Conservation (phyloP, 2,888 invertebrate species). For the Artemia sinica region DNA sequence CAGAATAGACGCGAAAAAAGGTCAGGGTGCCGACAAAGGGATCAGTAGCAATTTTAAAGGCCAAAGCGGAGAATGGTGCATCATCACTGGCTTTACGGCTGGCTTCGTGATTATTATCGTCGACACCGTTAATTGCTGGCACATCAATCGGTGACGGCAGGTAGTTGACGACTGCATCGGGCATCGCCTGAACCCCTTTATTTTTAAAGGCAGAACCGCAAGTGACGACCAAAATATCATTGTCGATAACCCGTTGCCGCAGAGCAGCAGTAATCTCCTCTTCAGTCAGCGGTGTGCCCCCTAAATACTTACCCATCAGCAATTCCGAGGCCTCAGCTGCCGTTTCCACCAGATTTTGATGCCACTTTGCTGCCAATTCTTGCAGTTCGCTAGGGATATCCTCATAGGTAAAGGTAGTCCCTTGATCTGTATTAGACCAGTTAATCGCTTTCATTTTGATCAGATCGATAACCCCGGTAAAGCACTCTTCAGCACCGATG, state of each 20-base stretch:
- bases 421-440: constrained; percentile 9
- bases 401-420: neutral
- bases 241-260: constrained; percentile 6
- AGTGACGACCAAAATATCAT: constrained; percentile 18
- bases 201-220: constrained; percentile 26
- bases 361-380: constrained; percentile 13
- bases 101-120: constrained; percentile 13
- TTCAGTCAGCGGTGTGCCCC: constrained; percentile 13
- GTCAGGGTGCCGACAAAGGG: constrained; percentile 24
- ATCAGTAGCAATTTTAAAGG: constrained; percentile 25
- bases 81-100: constrained; percentile 15
- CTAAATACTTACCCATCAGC: constrained; percentile 18
- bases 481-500: constrained; percentile 20
- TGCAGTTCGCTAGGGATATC: constrained; percentile 12
- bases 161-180: constrained; percentile 23
- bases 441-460: constrained; percentile 16
- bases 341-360: constrained; percentile 16
- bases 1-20: constrained; percentile 25
- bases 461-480: constrained; percentile 23
- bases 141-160: constrained; percentile 24
- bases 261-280: constrained; percentile 17
- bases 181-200: constrained; percentile 24
- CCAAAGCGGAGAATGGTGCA: constrained; percentile 24
- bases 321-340: constrained; percentile 18
- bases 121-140: neutral